A percentile compares a stretch with the other conserved stretches of the same genome.
Evolutionary conservation across 2,797 vertebrate genomes (phyloP).

Genomic region (Gallinago nigripennis): DNA sequence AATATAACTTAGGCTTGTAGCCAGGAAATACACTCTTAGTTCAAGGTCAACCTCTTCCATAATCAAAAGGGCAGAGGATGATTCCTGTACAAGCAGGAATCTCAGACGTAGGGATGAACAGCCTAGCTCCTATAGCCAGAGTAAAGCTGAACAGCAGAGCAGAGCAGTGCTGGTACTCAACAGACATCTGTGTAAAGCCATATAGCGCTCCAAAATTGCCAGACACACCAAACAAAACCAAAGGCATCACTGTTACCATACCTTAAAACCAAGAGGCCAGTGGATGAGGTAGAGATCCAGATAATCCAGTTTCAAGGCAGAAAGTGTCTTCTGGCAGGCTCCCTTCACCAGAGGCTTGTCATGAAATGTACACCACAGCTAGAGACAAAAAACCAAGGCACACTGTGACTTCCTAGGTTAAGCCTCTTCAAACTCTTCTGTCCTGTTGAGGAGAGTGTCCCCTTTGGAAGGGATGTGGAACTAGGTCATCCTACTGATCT

Average conservation of each 20-base stretch:
- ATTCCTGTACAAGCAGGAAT: background rate
- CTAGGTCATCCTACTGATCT: background rate
- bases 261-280: slow-evolving; percentile 86
- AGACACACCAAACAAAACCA: background rate
- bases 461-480: background rate
- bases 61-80: background rate
- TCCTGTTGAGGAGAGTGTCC: background rate
- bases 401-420: background rate
- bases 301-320: slow-evolving; percentile 84
- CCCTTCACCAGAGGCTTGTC: slow-evolving; percentile 82
- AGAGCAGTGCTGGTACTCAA: background rate
- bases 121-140: background rate
- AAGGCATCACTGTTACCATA: slow-evolving; percentile 17
- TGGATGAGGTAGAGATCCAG: slow-evolving; percentile 92
- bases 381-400: background rate
- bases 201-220: background rate
- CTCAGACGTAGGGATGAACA: background rate
- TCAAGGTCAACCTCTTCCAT: background rate
- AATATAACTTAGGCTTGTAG: background rate
- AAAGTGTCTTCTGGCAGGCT: slow-evolving; percentile 85
- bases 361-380: slow-evolving; percentile 91
- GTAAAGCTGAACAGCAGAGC: background rate
- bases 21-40: background rate
- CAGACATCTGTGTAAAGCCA: background rate
- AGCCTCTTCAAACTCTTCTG: background rate